A percentile compares a stretch with the other conserved stretches of the same genome.
Conservation (phyloP, 2,888 invertebrate species). For the Erebia palarica region DNA sequence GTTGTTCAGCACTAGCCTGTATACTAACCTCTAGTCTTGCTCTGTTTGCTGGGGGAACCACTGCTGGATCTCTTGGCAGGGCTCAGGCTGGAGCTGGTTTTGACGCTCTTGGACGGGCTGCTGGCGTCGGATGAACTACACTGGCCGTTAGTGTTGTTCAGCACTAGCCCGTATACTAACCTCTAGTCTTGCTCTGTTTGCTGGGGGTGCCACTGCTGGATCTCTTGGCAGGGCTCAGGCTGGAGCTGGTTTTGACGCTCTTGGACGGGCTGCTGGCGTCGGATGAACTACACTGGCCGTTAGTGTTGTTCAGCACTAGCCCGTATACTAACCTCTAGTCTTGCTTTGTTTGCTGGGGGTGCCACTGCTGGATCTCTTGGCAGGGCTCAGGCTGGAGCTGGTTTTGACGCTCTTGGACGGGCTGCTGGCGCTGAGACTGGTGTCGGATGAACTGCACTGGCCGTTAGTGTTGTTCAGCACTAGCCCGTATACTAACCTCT, state of each 20-base stretch:
- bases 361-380: too few relatives aligned
- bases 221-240: conserved; percentile 91
- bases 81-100: conserved; percentile 92
- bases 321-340: too few relatives aligned
- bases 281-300: conserved; percentile 77
- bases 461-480: too few relatives aligned
- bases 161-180: conserved; percentile 77
- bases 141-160: conserved; percentile 67
- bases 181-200: conserved; percentile 89
- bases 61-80: conserved; percentile 92
- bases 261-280: conserved; percentile 91
- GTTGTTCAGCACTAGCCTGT: conserved; percentile 60
- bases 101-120: conserved; percentile 93
- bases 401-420: too few relatives aligned
- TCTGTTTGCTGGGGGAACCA: conserved; percentile 90
- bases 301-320: conserved; percentile 60
- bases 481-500: too few relatives aligned
- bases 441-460: too few relatives aligned
- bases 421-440: too few relatives aligned
- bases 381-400: too few relatives aligned
- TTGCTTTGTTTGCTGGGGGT: too few relatives aligned
- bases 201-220: conserved; percentile 92
- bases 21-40: conserved; percentile 89
- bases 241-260: conserved; percentile 93
- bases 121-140: conserved; percentile 84